Percentiles rank a stretch among this genome's conserved stretches.
These are phyloP conservation scores for Anoplophora glabripennis DNA, from an alignment of 1,140 invertebrate species.

Conservation along the genomic window DNA sequence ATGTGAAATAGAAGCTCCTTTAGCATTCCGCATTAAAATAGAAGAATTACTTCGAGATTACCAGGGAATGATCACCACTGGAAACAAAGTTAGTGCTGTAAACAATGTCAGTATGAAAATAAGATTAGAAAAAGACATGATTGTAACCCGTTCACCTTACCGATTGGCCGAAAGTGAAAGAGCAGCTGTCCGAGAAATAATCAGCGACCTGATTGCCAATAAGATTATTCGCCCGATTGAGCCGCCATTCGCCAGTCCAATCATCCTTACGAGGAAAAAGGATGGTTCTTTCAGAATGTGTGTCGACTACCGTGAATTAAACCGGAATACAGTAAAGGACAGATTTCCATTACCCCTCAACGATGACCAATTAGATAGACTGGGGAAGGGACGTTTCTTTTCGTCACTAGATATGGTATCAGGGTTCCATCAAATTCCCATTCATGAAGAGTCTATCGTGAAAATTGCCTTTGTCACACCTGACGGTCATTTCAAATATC, in stretches of 20 bases:
- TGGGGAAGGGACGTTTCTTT: conserved; percentile 31
- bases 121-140: too few species aligned
- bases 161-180: conserved; percentile 4
- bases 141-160: too few species aligned
- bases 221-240: conserved; percentile 44
- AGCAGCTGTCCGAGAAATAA: too few species aligned
- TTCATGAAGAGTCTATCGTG: conserved; percentile 43
- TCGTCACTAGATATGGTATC: conserved; percentile 33
- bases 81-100: conserved; percentile 5
- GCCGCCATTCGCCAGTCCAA: conserved; percentile 44
- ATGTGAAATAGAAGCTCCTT: too few species aligned
- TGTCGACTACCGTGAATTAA: conserved; percentile 45
- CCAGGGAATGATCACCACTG: conserved; percentile 1
- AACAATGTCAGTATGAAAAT: conserved; percentile 3
- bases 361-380: conserved; percentile 47
- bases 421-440: conserved; percentile 34
- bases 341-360: conserved; percentile 50
- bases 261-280: conserved; percentile 46
- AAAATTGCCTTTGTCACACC: conserved; percentile 37
- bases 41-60: neutral
- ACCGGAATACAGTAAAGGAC: conserved; percentile 42
- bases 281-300: conserved; percentile 41
- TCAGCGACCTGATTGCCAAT: conserved; percentile 34
- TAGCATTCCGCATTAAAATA: too few species aligned
- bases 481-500: conserved; percentile 50